These are phyloP conservation scores for Ectropis grisescens DNA, from an alignment of 1,140 invertebrate species.

Conservation along the genomic window DNA sequence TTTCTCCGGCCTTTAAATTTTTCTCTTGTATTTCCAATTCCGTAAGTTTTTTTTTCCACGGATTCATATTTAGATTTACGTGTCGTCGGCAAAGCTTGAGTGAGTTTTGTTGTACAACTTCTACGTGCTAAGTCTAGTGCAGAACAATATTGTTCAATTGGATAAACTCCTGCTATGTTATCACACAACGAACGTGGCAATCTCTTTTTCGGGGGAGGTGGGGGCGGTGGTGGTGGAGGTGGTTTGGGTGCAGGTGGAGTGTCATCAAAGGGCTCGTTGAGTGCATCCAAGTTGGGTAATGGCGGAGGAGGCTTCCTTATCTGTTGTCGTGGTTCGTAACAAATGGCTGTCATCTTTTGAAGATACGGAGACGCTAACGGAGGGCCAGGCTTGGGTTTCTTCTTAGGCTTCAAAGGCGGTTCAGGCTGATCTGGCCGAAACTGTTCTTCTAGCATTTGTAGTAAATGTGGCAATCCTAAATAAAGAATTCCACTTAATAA, in stretches of 20 bases:
- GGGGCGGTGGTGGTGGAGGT: conserved; percentile 33
- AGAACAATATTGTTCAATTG: conserved; percentile 29
- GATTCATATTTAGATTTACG: conserved; percentile 26
- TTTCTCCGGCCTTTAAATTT: conserved; percentile 23
- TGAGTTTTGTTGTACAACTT: too few relatives aligned
- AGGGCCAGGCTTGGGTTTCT: conserved; percentile 19
- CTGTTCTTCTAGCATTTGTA: conserved; percentile 26
- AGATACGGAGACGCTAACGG: conserved; percentile 40
- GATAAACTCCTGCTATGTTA: conserved; percentile 33
- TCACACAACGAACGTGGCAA: conserved; percentile 34
- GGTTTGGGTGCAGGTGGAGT: conserved; percentile 35
- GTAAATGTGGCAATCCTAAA: conserved; percentile 35
- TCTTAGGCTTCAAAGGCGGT: conserved; percentile 13
- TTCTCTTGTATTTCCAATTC: conserved; percentile 19
- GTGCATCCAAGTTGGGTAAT: conserved; percentile 37
- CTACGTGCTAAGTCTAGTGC: conserved; percentile 20
- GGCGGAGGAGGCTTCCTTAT: conserved; percentile 28
- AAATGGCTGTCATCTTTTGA: conserved; percentile 33
- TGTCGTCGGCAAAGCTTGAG: conserved; percentile 16
- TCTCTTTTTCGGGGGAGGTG: conserved; percentile 42
- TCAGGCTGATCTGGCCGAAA: conserved; percentile 25
- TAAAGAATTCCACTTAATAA: conserved; percentile 49
- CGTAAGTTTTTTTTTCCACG: conserved; percentile 40
- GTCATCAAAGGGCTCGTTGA: conserved; percentile 45
- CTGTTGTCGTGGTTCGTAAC: conserved; percentile 25